Base-by-base conservation (phyloP, 2,888 invertebrate genomes). In the Hypolimnas misippus region DNA sequence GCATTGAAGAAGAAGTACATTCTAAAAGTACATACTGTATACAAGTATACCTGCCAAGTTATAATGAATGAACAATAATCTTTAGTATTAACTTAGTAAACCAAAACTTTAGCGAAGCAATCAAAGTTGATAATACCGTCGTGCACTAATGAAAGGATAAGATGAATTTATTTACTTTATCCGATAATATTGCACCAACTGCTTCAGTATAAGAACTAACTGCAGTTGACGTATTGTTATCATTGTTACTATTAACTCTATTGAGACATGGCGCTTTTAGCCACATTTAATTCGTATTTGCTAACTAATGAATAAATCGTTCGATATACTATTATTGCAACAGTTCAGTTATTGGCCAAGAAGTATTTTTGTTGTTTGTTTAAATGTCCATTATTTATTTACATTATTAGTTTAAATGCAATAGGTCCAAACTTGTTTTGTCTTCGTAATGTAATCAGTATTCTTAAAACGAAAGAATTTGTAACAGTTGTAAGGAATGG, bases 121-220 rank as follows among this genome's bases (percentile, higher is more conserved):
- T 60, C 58, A 50, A n/a, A 46, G 60, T 42, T 55, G 57, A 64
- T 60, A 65, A 57, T 63, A 44, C 42, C 14, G 61, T 53, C 63
- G 61, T 67, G 66, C 56, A 57, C 55, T 65, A 69, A 63, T 68
- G 55, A 63, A 67, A 62, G 53, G 66, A 62, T 67, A 64, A 50
- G 55, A 52, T 62, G 42, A 67, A 65, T 67, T 67, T 61, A 68
- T 67, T 67, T 63, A 42, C 46, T 57, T 65, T 70, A 65, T 68
- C 61, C 40, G n/a, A 29, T 6, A 12, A 38, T 62, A 63, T 66
- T 66, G 65, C 67, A 61, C 57, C 65, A 63, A 62, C 59, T 46
- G 58, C 33, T 59, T 53, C 52, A 57, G 68, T 70, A 67, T 44
- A 3, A 63, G 59, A n/a, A n/a, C 62, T 57, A 63, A 67, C 52